Evolutionary conservation across 2,888 invertebrate species (phyloP), one percentile per base, ranked within the genome.

Genomic region (Penaeus monodon): DNA sequence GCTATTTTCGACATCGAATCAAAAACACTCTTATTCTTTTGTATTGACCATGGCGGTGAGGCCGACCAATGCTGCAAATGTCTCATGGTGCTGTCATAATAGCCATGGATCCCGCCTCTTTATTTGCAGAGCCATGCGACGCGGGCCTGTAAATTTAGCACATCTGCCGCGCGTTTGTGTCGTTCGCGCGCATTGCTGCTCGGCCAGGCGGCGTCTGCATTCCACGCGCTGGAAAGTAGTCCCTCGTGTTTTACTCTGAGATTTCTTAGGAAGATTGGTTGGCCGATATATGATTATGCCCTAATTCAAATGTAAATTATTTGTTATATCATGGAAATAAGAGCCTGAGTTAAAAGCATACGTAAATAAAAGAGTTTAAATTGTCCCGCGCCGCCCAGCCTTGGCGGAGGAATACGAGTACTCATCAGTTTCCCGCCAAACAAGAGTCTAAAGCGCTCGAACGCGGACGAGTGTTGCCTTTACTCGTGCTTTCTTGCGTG

Each of bases 341-440:
- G 10, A 44, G 44, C 44, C 10, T 68, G n/a, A 76, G 44, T 44
- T 44, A 44, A 10, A 44, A 44, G 1, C 44, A 44, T 44, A 44
- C 44, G 44, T 44, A 85, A 64, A 81, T 49, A 38, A 74, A 38
- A 38, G 78, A 64, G 83, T 90, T 90, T 88, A 90, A 90, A 90
- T 79, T 65, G 73, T 90, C 86, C 84, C 90, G 90, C 90, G 86
- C 81, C 79, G 84, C 81, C 63, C 80, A 88, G 88, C 88, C 88
- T 88, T 87, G 90, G 90, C 90, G 86, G 89, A 89, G 74, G 82
- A 85, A 84, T 84, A 87, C 88, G 73, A 78, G 84, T 78, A 81
- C 81, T 83, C 83, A 76, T 84, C 88, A 80, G 86, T 89, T 90
- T 90, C 88, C 90, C 90, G 90, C 90, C 90, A 90, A 90, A 90